phyloP scores from a whole-genome alignment of 2,797 vertebrate species.

The Dermochelys coriacea region DNA sequence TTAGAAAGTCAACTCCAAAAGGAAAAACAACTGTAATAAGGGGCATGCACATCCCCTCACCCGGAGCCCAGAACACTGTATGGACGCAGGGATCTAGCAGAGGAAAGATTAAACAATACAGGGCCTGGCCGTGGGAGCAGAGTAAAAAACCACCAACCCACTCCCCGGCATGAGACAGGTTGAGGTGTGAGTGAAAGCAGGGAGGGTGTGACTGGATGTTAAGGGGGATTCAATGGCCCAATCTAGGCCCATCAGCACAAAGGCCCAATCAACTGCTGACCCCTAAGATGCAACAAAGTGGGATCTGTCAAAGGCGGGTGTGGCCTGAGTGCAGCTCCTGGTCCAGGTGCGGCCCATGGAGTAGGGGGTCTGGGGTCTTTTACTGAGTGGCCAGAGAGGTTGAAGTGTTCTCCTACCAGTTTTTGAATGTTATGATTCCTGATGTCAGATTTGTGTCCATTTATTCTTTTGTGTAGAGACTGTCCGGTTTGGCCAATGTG shows the following conservation, averaged over 20 bases:
- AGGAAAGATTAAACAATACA: background rate
- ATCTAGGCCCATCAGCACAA: background rate
- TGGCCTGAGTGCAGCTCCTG: background rate
- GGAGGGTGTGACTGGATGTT: fast-evolving
- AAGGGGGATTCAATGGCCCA: background rate
- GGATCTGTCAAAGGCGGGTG: background rate
- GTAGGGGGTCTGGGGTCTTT: background rate
- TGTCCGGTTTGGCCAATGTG: no score
- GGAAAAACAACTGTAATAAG: background rate
- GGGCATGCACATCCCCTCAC: background rate
- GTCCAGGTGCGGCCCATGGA: background rate
- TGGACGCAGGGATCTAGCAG: background rate
- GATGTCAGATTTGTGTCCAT: no score
- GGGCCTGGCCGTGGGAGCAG: no score
- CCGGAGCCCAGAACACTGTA: background rate
- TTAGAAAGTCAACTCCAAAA: background rate
- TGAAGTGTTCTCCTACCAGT: no score
- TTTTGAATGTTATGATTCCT: no score
- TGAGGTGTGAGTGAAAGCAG: background rate
- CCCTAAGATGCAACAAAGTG: background rate
- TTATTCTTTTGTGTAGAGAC: no score
- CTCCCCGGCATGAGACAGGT: no score
- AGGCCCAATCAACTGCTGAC: background rate
- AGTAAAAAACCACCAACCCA: no score
- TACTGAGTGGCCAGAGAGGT: no score